Conservation (phyloP, 92 coral and sea anemone genomes). For the Hydrozoanthus gracilis region DNA sequence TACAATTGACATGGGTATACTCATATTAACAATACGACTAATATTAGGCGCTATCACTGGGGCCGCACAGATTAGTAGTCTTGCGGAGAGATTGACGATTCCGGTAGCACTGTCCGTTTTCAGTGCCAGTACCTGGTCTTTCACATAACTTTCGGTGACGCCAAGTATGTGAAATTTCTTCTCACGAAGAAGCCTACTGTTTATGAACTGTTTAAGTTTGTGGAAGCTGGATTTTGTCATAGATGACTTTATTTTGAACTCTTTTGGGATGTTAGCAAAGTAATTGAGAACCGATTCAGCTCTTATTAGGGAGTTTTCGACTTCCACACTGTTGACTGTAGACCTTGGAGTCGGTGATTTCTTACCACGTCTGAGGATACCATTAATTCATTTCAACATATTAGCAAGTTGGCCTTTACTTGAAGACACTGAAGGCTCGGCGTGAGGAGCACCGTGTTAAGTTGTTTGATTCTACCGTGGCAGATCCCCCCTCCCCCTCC, state of each 20-base stretch:
- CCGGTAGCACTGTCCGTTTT: conserved; percentile 33
- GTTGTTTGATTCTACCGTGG: no score
- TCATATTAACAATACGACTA: conserved; percentile 42
- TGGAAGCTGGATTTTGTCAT: not conserved
- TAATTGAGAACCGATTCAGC: conserved; percentile 40
- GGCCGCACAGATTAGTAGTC: conserved; percentile 39
- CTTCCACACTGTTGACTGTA: conserved; percentile 19
- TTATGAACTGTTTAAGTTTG: conserved; percentile 28
- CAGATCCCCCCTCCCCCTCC: no score
- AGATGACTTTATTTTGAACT: not conserved
- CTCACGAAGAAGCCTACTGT: conserved; percentile 12
- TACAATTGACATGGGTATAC: conserved; percentile 11
- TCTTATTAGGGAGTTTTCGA: conserved; percentile 31
- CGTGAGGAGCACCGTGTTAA: no score
- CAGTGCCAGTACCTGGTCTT: conserved; percentile 16
- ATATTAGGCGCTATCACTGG: conserved; percentile 41
- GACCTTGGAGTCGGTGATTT: conserved; percentile 26
- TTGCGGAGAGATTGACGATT: conserved; percentile 39
- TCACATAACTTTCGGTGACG: conserved; percentile 26
- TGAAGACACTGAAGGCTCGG: no score
- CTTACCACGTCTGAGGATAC: conserved; percentile 3
- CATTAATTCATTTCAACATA: not conserved
- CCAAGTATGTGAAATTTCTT: conserved; percentile 21
- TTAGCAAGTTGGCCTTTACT: not conserved
- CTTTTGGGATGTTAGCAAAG: conserved; percentile 9